These are phyloP conservation scores for Sebastes vulpes DNA, from an alignment of 2,797 vertebrate species.

Conservation along the genomic window DNA sequence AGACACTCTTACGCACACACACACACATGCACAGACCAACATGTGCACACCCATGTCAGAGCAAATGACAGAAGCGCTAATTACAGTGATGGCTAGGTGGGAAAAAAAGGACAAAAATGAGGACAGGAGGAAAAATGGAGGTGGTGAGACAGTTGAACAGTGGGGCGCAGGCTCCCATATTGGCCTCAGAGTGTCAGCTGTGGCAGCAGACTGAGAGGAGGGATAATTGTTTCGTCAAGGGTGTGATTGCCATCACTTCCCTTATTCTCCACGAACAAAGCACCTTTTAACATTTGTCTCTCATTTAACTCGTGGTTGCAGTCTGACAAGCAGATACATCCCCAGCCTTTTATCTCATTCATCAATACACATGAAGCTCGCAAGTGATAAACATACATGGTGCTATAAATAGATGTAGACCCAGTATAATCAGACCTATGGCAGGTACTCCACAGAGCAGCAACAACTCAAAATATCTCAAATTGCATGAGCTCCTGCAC, in stretches of 20 bases:
- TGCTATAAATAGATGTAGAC: not conserved
- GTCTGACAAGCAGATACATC: slow-evolving; percentile 2
- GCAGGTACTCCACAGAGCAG: not conserved
- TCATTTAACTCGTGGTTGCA: slow-evolving; percentile 48
- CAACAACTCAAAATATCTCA: not conserved
- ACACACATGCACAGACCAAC: not conserved
- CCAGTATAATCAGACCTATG: not conserved
- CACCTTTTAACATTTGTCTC: slow-evolving; percentile 66
- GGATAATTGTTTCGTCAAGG: slow-evolving; percentile 80
- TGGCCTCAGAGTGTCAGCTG: slow-evolving; percentile 56
- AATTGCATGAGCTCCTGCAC: not conserved
- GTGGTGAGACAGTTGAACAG: slow-evolving; percentile 30
- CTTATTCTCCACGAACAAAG: slow-evolving; percentile 53
- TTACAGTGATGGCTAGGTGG: slow-evolving; percentile 74
- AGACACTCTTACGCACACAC: not conserved
- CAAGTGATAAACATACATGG: not conserved
- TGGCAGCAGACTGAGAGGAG: slow-evolving; percentile 61
- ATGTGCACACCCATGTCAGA: slow-evolving; percentile 48
- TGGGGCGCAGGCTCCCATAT: slow-evolving; percentile 42
- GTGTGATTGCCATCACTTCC: slow-evolving; percentile 74
- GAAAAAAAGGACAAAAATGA: slow-evolving; percentile 38
- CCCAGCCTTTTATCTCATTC: slow-evolving; percentile 22
- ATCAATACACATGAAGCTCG: not conserved
- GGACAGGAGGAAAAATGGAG: slow-evolving; percentile 47
- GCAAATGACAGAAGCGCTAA: slow-evolving; percentile 75